Evolutionary conservation across 1,140 invertebrate genomes (phyloP).

Genomic region (Polypedilum vanderplanki): DNA sequence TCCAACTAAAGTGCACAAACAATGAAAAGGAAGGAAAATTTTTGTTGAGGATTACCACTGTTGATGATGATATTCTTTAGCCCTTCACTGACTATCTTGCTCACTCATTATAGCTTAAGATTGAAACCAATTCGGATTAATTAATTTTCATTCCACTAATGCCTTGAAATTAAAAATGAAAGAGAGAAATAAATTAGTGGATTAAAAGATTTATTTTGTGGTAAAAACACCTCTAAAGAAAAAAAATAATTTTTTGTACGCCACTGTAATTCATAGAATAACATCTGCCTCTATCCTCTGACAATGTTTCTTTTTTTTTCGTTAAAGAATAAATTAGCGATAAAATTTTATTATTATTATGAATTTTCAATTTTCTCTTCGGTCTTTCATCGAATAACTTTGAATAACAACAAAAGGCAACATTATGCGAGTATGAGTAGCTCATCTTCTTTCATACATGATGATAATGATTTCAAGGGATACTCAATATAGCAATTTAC

Average conservation of each 20-base stretch:
- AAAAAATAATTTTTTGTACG: not conserved
- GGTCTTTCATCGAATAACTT: not conserved
- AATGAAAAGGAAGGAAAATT: not conserved
- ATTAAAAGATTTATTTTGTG: not conserved
- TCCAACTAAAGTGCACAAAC: not conserved
- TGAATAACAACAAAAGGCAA: not conserved
- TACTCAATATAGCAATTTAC: not conserved
- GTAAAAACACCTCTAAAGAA: not conserved
- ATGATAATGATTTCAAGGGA: not conserved
- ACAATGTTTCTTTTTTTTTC: not conserved
- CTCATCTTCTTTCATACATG: not conserved
- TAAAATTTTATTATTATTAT: slow-evolving; percentile 27
- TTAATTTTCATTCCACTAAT: slow-evolving; percentile 25
- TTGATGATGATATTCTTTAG: slow-evolving; percentile 4
- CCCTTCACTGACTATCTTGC: not conserved
- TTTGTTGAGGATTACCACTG: not conserved
- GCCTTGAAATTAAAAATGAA: not conserved
- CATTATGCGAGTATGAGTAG: not conserved
- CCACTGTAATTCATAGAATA: no score
- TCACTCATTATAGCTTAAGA: not conserved
- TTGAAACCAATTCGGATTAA: slow-evolving; percentile 23
- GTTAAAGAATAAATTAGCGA: slow-evolving; percentile 7
- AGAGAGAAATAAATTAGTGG: not conserved
- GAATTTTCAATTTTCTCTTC: slow-evolving; percentile 26
- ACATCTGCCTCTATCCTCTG: not conserved